phyloP scores from a whole-genome alignment of 2,888 invertebrate genomes.

The Isoperla grammatica region DNA sequence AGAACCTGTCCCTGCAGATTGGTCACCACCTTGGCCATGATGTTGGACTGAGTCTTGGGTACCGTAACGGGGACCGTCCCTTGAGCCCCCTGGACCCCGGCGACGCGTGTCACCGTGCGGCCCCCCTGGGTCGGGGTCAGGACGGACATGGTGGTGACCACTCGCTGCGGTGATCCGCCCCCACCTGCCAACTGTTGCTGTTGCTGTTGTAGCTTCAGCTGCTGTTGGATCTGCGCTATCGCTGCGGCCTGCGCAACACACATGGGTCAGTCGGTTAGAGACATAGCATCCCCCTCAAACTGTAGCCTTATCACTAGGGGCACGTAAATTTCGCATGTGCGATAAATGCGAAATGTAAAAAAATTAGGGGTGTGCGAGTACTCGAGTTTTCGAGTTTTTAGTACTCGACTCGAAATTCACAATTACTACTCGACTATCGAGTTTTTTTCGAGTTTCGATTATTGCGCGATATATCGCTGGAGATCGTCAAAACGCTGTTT shows the following conservation, averaged over 20 bases:
- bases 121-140: conserved; percentile 24
- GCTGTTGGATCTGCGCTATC: conserved; percentile 39
- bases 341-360: too few species aligned
- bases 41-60: conserved; percentile 43
- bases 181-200: conserved; percentile 19
- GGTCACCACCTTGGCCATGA: conserved; percentile 67
- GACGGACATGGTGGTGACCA: conserved; percentile 26
- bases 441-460: too few species aligned
- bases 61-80: conserved; percentile 31
- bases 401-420: too few species aligned
- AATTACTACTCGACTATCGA: too few species aligned
- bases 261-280: background rate
- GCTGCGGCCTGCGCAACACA: conserved; percentile 30
- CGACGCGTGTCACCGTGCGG: conserved; percentile 37
- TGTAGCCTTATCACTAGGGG: too few species aligned
- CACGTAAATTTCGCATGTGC: too few species aligned
- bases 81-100: conserved; percentile 37
- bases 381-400: too few species aligned
- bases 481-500: too few species aligned
- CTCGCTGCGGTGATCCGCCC: conserved; percentile 8
- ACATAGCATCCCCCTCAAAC: too few species aligned
- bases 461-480: too few species aligned
- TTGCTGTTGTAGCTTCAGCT: conserved; percentile 35
- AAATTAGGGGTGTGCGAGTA: too few species aligned
- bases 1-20: conserved; percentile 58